phyloP scores from a whole-genome alignment of 2,888 invertebrate genomes.

The Mallateleia sp. region DNA sequence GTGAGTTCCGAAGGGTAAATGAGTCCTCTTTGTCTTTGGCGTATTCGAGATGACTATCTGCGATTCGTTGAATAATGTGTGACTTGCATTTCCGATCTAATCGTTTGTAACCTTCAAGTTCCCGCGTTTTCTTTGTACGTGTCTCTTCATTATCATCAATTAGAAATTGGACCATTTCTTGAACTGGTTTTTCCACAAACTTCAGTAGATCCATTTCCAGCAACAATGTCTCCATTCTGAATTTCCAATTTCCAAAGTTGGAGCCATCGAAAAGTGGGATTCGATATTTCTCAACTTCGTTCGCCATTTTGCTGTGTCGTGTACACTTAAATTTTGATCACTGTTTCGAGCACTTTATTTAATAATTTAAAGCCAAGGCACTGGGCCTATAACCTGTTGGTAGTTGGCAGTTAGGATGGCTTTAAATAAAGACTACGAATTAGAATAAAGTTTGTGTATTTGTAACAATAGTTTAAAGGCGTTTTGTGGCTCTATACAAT shows the following conservation, averaged over 20 bases:
- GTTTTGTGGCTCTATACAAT: no score
- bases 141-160: background rate
- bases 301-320: slow-evolving; percentile 22
- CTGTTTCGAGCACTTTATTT: no score
- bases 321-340: no score
- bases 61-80: slow-evolving; percentile 80
- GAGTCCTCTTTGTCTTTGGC: slow-evolving; percentile 80
- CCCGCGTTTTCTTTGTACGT: slow-evolving; percentile 19
- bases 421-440: no score
- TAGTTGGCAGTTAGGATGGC: no score
- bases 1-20: slow-evolving; percentile 77
- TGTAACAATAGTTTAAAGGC: no score
- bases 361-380: no score
- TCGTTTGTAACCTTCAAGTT: background rate
- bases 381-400: no score
- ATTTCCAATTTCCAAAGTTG: slow-evolving; percentile 82
- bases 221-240: slow-evolving; percentile 78
- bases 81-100: slow-evolving; percentile 77
- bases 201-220: slow-evolving; percentile 58
- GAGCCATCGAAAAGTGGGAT: slow-evolving; percentile 69
- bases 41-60: slow-evolving; percentile 82
- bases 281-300: slow-evolving; percentile 38
- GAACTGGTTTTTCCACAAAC: slow-evolving; percentile 38
- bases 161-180: no score
- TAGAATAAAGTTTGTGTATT: no score